Evolutionary conservation across 2,888 invertebrate genomes (phyloP).

Genomic region (Cancer borealis): DNA sequence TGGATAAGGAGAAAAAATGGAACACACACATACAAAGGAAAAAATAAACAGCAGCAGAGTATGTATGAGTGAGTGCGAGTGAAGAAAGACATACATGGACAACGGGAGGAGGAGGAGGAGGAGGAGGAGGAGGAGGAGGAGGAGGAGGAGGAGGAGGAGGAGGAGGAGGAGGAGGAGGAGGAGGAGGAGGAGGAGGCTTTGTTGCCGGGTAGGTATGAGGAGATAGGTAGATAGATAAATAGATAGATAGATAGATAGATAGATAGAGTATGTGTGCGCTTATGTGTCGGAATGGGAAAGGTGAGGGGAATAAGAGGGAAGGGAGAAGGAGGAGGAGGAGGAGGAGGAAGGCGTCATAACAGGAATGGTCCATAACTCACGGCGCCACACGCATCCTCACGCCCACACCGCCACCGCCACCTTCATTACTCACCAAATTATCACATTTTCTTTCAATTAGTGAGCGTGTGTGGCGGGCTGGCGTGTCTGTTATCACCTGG

Average conservation of each 20-base stretch:
- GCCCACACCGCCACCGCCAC: not conserved
- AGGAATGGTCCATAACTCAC: not conserved
- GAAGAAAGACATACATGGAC: not conserved
- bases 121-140: not conserved
- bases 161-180: not conserved
- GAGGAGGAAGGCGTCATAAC: not conserved
- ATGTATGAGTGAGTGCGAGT: not conserved
- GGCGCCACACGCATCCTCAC: slow-evolving; percentile 25
- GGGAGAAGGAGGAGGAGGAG: not conserved
- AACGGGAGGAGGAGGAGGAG: not conserved
- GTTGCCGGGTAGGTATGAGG: too few relatives aligned
- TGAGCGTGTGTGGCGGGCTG: slow-evolving; percentile 17
- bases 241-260: too few relatives aligned
- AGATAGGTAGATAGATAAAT: too few relatives aligned
- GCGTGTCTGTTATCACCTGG: slow-evolving; percentile 32
- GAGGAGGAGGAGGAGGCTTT: too few relatives aligned
- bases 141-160: too few relatives aligned
- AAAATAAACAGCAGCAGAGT: not conserved
- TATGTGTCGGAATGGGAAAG: too few relatives aligned
- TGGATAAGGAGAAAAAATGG: too few relatives aligned
- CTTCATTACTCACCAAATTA: slow-evolving; percentile 20
- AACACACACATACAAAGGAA: too few relatives aligned
- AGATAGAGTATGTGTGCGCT: too few relatives aligned
- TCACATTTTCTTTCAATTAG: slow-evolving; percentile 40
- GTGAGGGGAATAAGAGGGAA: too few relatives aligned